phyloP scores from a whole-genome alignment of 2,113 vertebrate genomes.

The Ceyx melanurus region DNA sequence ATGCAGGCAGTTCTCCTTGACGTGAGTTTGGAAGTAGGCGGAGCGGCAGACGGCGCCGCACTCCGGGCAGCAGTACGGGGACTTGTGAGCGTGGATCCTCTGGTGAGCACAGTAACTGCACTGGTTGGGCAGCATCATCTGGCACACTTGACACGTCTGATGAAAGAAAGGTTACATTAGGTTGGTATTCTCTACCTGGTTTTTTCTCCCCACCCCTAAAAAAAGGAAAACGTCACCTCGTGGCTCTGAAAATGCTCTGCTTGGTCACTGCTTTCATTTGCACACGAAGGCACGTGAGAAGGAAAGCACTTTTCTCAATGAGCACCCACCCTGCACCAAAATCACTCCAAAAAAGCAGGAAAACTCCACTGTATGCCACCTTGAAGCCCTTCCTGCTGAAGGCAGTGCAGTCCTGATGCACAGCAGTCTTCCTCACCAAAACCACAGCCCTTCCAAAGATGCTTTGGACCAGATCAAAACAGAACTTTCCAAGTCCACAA shows the following conservation, averaged over 20 bases:
- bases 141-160: constrained; percentile 90
- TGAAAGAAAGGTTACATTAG: not conserved
- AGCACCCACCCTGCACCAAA: not conserved
- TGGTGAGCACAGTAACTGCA: constrained; percentile 93
- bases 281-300: not conserved
- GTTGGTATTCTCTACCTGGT: not conserved
- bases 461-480: not conserved
- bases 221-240: not conserved
- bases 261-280: not conserved
- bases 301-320: not conserved
- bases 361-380: accelerated
- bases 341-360: not conserved
- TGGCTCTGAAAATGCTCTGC: not conserved
- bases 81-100: constrained; percentile 91
- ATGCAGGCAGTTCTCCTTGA: constrained; percentile 95
- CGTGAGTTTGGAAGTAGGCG: constrained; percentile 93
- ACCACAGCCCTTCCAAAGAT: not conserved
- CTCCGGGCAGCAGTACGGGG: constrained; percentile 94
- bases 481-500: not conserved
- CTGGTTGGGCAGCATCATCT: constrained; percentile 95
- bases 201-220: not conserved
- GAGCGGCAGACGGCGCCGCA: constrained; percentile 90
- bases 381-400: not conserved
- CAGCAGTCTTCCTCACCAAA: not conserved
- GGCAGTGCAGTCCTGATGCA: accelerated